Percentiles rank a stretch among this genome's conserved stretches.
phyloP scores from a whole-genome alignment of 2,888 invertebrate genomes.

The Agrochola macilenta region DNA sequence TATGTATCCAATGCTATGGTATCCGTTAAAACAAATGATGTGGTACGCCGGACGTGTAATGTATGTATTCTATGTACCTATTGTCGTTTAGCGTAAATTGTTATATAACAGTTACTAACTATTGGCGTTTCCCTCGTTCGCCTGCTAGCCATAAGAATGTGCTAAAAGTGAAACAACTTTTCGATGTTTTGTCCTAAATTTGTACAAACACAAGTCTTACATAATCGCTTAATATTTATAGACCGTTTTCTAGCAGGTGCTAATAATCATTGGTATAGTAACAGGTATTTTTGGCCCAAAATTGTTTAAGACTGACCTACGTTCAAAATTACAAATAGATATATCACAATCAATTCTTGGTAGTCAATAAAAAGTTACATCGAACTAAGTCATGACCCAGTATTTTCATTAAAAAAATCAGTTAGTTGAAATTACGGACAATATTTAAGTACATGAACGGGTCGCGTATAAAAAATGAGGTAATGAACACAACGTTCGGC shows the following conservation, averaged over 20 bases:
- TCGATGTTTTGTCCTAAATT: constrained; percentile 15
- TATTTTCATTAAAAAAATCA: constrained; percentile 55
- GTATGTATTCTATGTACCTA: neutral
- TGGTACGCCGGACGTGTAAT: neutral
- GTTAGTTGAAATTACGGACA: constrained; percentile 67
- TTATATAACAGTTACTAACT: constrained; percentile 49
- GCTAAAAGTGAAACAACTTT: constrained; percentile 38
- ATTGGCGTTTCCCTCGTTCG: constrained; percentile 42
- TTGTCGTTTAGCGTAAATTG: constrained; percentile 26
- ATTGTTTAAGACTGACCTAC: neutral
- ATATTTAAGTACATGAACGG: constrained; percentile 67
- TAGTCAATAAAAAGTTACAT: constrained; percentile 48
- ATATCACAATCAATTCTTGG: constrained; percentile 23
- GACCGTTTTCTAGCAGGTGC: neutral
- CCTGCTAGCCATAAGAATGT: constrained; percentile 23
- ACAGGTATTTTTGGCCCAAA: neutral
- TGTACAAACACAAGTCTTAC: constrained; percentile 14
- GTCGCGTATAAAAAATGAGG: constrained; percentile 79
- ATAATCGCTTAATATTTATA: constrained; percentile 2
- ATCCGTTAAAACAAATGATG: constrained; percentile 3
- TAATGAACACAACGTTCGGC: constrained; percentile 78
- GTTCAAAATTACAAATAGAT: constrained; percentile 23
- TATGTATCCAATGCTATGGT: constrained; percentile 12
- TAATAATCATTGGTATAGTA: constrained; percentile 6
- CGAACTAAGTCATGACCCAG: constrained; percentile 70